A percentile compares a stretch with the other conserved stretches of the same genome.
These are phyloP conservation scores for Pseudomugil tenellus DNA, from an alignment of 2,797 vertebrate species.

Conservation along the genomic window DNA sequence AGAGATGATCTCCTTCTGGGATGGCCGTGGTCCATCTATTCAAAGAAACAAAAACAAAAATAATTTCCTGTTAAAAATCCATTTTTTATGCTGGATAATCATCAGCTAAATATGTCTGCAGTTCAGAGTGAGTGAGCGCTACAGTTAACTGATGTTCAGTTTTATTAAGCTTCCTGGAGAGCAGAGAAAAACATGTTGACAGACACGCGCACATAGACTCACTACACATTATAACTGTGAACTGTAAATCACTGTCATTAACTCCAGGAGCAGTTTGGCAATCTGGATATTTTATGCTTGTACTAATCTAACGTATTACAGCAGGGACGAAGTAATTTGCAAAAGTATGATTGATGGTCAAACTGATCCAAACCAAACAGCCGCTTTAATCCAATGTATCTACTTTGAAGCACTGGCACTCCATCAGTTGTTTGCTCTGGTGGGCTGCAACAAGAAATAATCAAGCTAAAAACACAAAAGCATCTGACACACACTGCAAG, in stretches of 20 bases:
- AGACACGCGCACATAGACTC: conserved; percentile 12
- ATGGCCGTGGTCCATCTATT: conserved; percentile 94
- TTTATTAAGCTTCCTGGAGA: conserved; percentile 55
- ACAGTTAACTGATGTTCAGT: conserved; percentile 46
- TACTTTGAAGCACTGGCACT: conserved; percentile 37
- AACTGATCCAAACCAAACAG: conserved; percentile 59
- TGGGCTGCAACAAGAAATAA: conserved; percentile 33
- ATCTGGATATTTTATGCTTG: conserved; percentile 78
- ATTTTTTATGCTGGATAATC: conserved; percentile 31
- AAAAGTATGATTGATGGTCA: conserved; percentile 51
- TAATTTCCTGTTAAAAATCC: conserved; percentile 45
- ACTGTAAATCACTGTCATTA: conserved; percentile 75
- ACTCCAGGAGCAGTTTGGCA: conserved; percentile 88
- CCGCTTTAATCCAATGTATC: conserved; percentile 34
- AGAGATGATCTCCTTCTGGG: conserved; percentile 98
- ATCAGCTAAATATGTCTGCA: conserved; percentile 24
- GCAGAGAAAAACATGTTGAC: conserved; percentile 49
- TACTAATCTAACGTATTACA: conserved; percentile 65
- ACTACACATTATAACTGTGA: conserved; percentile 27
- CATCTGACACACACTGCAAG: conserved; percentile 13
- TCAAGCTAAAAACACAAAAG: conserved; percentile 48
- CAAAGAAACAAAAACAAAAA: conserved; percentile 59
- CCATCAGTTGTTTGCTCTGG: conserved; percentile 35
- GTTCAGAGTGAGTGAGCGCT: conserved; percentile 27
- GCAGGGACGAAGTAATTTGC: conserved; percentile 43